Base-by-base conservation (phyloP, 1,140 invertebrate genomes). In the Bombyx mandarina region DNA sequence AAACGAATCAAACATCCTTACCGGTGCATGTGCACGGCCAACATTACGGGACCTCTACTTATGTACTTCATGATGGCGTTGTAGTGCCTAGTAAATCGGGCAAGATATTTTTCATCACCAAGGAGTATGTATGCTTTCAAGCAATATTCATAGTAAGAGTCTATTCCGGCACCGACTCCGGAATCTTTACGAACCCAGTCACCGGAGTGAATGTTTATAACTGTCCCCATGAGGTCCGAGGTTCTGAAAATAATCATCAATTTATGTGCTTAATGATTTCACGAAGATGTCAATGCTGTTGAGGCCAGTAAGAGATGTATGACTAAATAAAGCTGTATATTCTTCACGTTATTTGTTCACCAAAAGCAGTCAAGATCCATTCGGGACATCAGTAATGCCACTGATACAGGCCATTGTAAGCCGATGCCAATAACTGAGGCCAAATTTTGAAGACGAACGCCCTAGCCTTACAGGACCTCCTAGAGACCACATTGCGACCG, bases 91-190 rank as follows among this genome's bases (percentile, higher is more conserved):
- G 98, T 98, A 82, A 99, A 99, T 58, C 97, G 89, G 26, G 94
- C 93, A 60, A 99, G 88, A 88, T 99, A 99, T 65, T 94, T 94
- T 93, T 97, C 90, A 92, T 98, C 78, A 86, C 97, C 93, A 2
- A 95, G 87, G 61, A 95, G 88, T 65, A 95, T 93, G 72, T 95
- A 95, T 0, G 97, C 97, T 86, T 99, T 99, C 12, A 99, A 90
- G 66, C 97, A 96, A 86, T 99, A 99, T 86, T 99, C 98, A 82
- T 99, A 99, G 82, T 99, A 99, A 0, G 97, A 99, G 85, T 99
- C 98, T 66, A 99, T 99, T 8, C 98, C 98, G 47, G 98, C 98
- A n/a, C 98, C 98, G 18, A 99, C 97, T 3, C 98, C 97, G 43
- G 96, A 96, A 82, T 99, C 98, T 77, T 97, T 91, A 26, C 97